Evolutionary conservation across 2,888 invertebrate species (phyloP), one percentile per base, ranked within the genome.

Genomic region (Caenorhabditis parvicauda): DNA sequence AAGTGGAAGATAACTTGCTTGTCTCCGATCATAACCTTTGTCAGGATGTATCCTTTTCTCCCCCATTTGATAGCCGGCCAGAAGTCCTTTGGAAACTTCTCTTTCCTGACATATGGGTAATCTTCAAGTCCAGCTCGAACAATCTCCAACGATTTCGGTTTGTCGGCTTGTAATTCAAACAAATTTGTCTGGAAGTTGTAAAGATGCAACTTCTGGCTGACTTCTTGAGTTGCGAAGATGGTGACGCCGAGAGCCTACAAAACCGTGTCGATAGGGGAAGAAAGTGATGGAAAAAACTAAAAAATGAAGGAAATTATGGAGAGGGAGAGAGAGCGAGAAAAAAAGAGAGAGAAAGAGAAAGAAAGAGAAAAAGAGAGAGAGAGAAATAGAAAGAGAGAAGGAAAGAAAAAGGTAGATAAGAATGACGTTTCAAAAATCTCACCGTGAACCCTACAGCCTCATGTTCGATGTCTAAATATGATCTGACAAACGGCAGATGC

Each of bases 21-120:
- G 43, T 65, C 67, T 25, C 50, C 56, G 28, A 76, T 61, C 27
- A 54, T 63, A 73, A 73, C 77, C 44, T 77, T 51, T n/a, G 77
- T 74, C 51, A 75, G 77, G 61, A 80, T 62, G 64, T 70, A 79
- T 24, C 80, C 80, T 50, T 80, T 80, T 28, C 80, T 61, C 12
- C 76, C 77, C 77, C 76, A 77, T 48, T 72, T 69, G 35, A 76
- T 68, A 12, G 70, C 69, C 2, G 75, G 75, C 76, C 78, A 75
- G 56, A 79, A 75, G 25, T 74, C 66, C 28, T 72, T 75, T 19
- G 77, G 74, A 48, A 79, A 79, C 48, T 80, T 80, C 48, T 71
- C 66, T 45, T 79, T 79, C 9, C 69, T 57, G 2, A 76, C 59
- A 22, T 52, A 58, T 17, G 59, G 62, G 25, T 64, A 64, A 22